phyloP scores from a whole-genome alignment of 1,140 invertebrate genomes.

The Heliconius melpomene region DNA sequence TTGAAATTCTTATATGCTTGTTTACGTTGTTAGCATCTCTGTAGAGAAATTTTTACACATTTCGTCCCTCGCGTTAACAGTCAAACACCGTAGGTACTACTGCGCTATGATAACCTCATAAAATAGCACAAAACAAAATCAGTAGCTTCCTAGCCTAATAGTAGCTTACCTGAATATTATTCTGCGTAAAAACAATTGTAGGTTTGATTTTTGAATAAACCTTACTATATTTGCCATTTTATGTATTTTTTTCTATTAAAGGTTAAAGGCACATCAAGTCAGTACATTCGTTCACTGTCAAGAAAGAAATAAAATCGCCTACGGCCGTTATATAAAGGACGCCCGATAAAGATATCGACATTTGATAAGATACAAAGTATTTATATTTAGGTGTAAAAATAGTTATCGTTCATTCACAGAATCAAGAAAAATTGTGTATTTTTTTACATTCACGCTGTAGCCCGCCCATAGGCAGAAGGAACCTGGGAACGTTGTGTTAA shows the following conservation, averaged over 20 bases:
- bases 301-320: neutral
- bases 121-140: too few relatives aligned
- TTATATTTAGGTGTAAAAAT: neutral
- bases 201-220: neutral
- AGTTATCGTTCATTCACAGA: neutral
- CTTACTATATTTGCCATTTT: neutral
- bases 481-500: too few relatives aligned
- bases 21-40: too few relatives aligned
- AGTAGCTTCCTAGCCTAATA: too few relatives aligned
- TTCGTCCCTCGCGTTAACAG: too few relatives aligned
- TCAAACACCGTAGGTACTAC: too few relatives aligned
- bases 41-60: too few relatives aligned
- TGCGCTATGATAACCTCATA: too few relatives aligned
- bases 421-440: neutral
- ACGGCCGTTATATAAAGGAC: neutral
- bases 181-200: neutral
- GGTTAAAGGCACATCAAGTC: neutral
- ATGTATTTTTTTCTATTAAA: neutral
- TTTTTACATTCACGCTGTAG: neutral
- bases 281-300: neutral
- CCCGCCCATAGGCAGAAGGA: too few relatives aligned
- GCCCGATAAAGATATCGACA: slow-evolving; percentile 2
- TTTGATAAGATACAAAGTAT: slow-evolving; percentile 3
- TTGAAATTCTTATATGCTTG: too few relatives aligned
- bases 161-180: neutral